Conservation (phyloP, 2,113 vertebrate genomes). For the Corythoichthys haematopterus region DNA sequence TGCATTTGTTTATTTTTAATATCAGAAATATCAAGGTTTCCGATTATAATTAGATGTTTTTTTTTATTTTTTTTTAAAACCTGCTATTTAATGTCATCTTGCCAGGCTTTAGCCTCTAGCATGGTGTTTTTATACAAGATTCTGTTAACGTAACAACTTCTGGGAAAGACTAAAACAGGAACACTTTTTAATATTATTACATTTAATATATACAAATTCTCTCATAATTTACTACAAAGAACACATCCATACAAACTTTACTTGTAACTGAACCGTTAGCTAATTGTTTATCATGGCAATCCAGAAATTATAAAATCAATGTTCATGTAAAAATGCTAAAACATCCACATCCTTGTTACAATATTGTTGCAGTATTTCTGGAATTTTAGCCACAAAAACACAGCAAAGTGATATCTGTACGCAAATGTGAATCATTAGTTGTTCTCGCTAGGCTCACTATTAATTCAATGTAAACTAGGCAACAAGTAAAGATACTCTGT, state of each 20-base stretch:
- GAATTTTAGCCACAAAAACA: neutral
- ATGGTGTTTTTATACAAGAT: neutral
- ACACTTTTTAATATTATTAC: neutral
- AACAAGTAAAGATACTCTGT: neutral
- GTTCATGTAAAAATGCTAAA: neutral
- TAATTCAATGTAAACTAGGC: neutral
- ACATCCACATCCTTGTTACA: neutral
- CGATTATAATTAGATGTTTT: neutral
- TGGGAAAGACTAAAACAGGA: neutral
- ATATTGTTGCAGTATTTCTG: neutral
- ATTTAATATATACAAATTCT: neutral
- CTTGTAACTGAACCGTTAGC: too few species aligned
- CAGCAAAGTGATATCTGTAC: neutral
- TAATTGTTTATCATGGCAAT: neutral
- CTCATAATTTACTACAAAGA: neutral
- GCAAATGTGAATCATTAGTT: neutral
- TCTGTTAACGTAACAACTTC: neutral
- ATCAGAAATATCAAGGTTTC: neutral
- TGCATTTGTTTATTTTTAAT: neutral
- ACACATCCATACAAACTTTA: neutral
- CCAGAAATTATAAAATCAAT: neutral
- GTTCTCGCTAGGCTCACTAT: neutral
- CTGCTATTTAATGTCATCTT: neutral
- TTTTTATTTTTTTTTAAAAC: neutral
- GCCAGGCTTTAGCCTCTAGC: neutral